Percentiles rank a stretch among this genome's conserved stretches.
phyloP scores from a whole-genome alignment of 2,888 invertebrate species.

The Platerodrilus igneus region DNA sequence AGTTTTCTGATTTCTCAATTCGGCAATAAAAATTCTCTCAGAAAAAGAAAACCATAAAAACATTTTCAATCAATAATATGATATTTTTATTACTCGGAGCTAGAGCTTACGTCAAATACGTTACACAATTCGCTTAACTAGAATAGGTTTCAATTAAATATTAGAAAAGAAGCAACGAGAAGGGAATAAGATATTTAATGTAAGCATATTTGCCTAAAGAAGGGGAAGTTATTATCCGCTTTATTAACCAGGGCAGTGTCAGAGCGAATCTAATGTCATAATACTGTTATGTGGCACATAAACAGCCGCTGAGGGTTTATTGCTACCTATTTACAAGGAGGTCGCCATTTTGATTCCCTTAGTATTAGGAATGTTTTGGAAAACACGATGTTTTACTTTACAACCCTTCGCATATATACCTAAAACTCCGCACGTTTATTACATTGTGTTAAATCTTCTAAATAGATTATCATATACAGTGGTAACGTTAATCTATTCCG shows the following conservation, averaged over 20 bases:
- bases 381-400: conserved; percentile 23
- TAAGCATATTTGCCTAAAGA: conserved; percentile 16
- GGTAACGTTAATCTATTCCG: conserved; percentile 21
- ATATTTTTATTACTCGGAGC: too few species aligned
- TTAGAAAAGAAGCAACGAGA: conserved; percentile 14
- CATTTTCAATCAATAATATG: too few species aligned
- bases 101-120: too few species aligned
- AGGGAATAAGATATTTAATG: conserved; percentile 18
- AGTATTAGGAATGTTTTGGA: conserved; percentile 24
- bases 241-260: conserved; percentile 39
- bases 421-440: conserved; percentile 22
- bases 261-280: conserved; percentile 40
- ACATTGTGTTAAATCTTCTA: conserved; percentile 16
- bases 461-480: conserved; percentile 19
- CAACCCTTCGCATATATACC: too few species aligned
- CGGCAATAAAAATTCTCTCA: too few species aligned
- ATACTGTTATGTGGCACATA: conserved; percentile 39
- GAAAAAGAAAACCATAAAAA: too few species aligned
- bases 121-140: too few species aligned
- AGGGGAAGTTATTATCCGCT: conserved; percentile 39
- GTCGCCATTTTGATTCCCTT: conserved; percentile 29
- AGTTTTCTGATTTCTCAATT: too few species aligned
- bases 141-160: too few species aligned
- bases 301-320: conserved; percentile 31
- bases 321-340: conserved; percentile 28